Evolutionary conservation across 2,113 vertebrate species (phyloP).

Genomic region (Platysternon megacephalum): DNA sequence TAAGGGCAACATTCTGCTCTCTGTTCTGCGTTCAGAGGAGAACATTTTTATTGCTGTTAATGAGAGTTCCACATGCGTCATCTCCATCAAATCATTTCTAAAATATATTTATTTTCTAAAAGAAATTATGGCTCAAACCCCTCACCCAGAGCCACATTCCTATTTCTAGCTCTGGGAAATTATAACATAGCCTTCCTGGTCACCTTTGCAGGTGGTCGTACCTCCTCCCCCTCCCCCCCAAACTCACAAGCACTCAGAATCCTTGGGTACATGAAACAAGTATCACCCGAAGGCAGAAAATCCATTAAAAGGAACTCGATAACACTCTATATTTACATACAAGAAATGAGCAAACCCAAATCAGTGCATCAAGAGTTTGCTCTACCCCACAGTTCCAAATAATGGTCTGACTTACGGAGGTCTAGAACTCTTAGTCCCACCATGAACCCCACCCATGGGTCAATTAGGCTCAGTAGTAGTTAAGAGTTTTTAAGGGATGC

Average conservation of each 20-base stretch:
- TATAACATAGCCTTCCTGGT: background rate
- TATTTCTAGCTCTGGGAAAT: background rate
- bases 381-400: fast-evolving
- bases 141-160: background rate
- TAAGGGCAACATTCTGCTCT: background rate
- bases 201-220: background rate
- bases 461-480: background rate
- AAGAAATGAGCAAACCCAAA: background rate
- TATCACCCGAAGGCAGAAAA: background rate
- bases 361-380: background rate
- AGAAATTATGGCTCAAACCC: background rate
- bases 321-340: fast-evolving
- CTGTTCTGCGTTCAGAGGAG: background rate
- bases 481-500: background rate
- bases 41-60: background rate
- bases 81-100: background rate
- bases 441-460: background rate
- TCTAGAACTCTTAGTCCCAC: background rate
- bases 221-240: background rate
- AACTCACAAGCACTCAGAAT: background rate
- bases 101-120: too few species aligned
- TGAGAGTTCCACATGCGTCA: background rate
- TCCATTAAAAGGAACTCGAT: background rate
- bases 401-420: background rate
- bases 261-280: background rate